These are phyloP conservation scores for Thomomys bottae DNA, from an alignment of 2,113 vertebrate genomes.

Conservation along the genomic window DNA sequence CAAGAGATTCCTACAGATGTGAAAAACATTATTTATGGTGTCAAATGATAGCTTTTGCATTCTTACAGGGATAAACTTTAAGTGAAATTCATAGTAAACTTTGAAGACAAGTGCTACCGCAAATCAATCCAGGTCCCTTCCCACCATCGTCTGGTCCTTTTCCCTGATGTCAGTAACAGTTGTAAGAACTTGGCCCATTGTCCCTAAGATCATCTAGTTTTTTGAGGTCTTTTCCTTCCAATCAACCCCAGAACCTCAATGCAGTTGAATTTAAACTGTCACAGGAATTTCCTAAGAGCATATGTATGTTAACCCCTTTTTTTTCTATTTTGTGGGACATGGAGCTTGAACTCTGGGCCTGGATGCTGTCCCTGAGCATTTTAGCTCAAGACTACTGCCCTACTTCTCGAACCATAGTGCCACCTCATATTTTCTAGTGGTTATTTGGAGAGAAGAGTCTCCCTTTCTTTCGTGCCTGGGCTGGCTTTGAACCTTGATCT, in stretches of 20 bases:
- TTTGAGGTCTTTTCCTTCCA: not conserved
- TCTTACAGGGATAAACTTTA: not conserved
- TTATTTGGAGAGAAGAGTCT: no score
- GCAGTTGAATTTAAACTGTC: slow-evolving; percentile 40
- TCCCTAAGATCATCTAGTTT: slow-evolving; percentile 24
- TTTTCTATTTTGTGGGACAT: no score
- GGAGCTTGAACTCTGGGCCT: no score
- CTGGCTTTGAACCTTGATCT: no score
- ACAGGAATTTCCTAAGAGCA: slow-evolving; percentile 3
- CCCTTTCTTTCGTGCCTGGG: no score
- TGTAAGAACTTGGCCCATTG: slow-evolving; percentile 8
- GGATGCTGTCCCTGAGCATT: no score
- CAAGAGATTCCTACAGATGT: not conserved
- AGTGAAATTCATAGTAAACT: not conserved
- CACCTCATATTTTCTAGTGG: no score
- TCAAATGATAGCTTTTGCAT: not conserved
- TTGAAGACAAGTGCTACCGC: not conserved
- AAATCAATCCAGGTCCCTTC: slow-evolving; percentile 15
- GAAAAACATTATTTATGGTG: not conserved
- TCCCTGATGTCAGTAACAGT: not conserved
- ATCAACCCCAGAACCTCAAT: not conserved
- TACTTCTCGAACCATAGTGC: no score
- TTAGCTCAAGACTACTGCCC: no score
- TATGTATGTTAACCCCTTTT: no score
- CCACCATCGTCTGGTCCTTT: not conserved